These are phyloP conservation scores for Pyrgilauda ruficollis DNA, from an alignment of 2,113 vertebrate species.

Conservation along the genomic window DNA sequence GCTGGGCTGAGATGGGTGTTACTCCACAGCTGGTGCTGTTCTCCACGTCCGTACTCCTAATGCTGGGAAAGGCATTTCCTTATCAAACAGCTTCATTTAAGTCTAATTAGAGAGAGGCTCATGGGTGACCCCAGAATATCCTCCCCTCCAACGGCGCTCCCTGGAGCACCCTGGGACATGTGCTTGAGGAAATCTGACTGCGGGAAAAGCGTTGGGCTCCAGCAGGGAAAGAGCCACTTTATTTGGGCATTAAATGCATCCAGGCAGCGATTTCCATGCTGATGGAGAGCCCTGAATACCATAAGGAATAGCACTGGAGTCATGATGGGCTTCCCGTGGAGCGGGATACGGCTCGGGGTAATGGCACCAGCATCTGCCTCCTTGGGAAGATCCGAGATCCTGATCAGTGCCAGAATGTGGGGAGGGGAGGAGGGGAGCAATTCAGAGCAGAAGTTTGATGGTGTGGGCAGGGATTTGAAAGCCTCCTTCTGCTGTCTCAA, in stretches of 20 bases:
- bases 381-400: neutral
- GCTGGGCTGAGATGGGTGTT: constrained; percentile 38
- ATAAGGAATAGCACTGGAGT: neutral
- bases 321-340: neutral
- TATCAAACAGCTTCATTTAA: constrained; percentile 61
- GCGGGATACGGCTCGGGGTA: rapidly evolving
- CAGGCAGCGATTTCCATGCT: neutral
- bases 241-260: neutral
- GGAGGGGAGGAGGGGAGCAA: neutral
- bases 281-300: neutral
- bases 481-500: neutral
- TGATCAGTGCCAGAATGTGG: neutral
- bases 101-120: constrained; percentile 69
- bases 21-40: constrained; percentile 38
- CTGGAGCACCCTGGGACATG: constrained; percentile 33
- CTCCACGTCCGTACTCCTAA: constrained; percentile 32
- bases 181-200: constrained; percentile 41
- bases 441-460: neutral
- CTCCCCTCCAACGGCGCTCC: neutral
- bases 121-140: constrained; percentile 38
- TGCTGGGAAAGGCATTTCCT: constrained; percentile 47
- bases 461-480: neutral
- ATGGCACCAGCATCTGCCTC: constrained; percentile 8
- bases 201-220: neutral
- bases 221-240: constrained; percentile 2